phyloP scores from a whole-genome alignment of 2,113 vertebrate genomes.

The Delphinapterus leucas region DNA sequence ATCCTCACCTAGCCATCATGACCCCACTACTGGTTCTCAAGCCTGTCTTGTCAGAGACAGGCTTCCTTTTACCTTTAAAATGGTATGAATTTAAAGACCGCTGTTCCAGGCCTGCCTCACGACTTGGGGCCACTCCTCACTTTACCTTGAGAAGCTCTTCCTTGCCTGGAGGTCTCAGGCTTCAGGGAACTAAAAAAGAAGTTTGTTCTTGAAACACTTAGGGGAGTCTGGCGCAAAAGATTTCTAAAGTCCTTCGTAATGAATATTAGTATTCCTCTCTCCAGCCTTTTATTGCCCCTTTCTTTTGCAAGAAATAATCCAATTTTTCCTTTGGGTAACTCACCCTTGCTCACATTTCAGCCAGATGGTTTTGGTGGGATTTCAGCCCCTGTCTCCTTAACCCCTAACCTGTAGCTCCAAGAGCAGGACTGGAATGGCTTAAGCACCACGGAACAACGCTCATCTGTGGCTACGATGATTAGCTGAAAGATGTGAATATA shows the following conservation, averaged over 20 bases:
- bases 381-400: neutral
- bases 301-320: neutral
- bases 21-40: neutral
- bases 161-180: neutral
- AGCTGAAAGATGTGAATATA: neutral
- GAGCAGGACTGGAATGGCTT: neutral
- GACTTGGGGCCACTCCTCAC: neutral
- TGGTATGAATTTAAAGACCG: no score
- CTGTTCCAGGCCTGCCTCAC: neutral
- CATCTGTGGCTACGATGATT: neutral
- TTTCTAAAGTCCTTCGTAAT: neutral
- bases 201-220: neutral
- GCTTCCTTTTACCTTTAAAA: no score
- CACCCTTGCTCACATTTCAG: neutral
- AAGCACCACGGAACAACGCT: neutral
- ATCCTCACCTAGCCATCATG: neutral
- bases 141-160: neutral
- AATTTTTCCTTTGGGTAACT: neutral
- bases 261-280: neutral
- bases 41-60: neutral
- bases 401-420: neutral
- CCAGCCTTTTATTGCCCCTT: neutral
- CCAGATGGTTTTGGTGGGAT: neutral
- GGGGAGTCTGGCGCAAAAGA: neutral
- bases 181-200: neutral